Evolutionary conservation across 2,113 vertebrate genomes (phyloP).

Genomic region (Stegostoma tigrinum): DNA sequence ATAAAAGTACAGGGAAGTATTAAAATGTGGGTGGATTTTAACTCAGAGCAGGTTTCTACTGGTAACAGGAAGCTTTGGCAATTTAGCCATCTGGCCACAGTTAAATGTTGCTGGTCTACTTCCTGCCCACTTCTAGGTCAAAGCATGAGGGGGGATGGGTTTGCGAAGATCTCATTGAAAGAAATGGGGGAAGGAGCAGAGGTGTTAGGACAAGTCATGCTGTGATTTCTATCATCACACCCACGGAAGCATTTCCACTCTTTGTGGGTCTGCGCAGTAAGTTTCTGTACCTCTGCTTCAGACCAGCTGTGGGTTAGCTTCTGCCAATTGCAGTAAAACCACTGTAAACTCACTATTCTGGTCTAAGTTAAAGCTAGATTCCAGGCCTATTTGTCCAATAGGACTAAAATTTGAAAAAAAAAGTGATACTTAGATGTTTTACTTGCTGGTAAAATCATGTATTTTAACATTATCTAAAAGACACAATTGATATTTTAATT

Average conservation of each 20-base stretch:
- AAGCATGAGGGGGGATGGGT: not conserved
- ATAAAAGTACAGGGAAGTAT: not conserved
- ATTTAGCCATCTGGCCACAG: not conserved
- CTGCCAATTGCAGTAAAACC: not conserved
- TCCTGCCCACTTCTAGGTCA: not conserved
- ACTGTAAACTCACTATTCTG: not conserved
- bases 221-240: not conserved
- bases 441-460: not conserved
- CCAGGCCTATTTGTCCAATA: not conserved
- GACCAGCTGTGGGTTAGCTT: not conserved
- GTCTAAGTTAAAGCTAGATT: not conserved
- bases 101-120: not conserved
- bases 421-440: not conserved
- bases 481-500: not conserved
- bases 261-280: too few relatives aligned
- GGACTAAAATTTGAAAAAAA: not conserved
- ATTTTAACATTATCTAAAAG: not conserved
- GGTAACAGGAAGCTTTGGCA: not conserved
- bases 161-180: not conserved
- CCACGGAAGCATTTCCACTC: not conserved
- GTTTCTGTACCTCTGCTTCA: not conserved
- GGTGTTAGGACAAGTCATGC: not conserved
- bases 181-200: not conserved
- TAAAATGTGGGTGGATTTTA: conserved; percentile 9
- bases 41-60: not conserved